Evolutionary conservation across 2,113 vertebrate species (phyloP).

Genomic region (Megaptera novaeangliae): DNA sequence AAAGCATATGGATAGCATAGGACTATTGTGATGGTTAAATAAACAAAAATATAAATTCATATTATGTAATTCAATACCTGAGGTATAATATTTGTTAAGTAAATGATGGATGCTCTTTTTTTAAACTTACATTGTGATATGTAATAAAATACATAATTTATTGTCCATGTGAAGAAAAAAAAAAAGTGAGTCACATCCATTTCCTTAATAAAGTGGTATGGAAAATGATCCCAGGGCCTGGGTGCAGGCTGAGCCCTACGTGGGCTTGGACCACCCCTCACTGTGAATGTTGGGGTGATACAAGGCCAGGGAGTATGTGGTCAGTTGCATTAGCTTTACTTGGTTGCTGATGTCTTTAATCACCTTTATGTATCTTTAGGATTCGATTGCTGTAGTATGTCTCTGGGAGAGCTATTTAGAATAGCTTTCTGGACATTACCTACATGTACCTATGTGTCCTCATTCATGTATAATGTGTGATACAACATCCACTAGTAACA

Average conservation of each 20-base stretch:
- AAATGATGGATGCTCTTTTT: not conserved
- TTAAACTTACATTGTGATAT: not conserved
- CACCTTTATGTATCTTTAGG: not conserved
- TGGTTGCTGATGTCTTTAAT: not conserved
- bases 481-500: no score
- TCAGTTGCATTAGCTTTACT: not conserved
- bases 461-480: not conserved
- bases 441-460: not conserved
- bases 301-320: accelerated
- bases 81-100: not conserved
- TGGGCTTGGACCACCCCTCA: not conserved
- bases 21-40: not conserved
- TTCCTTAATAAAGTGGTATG: not conserved
- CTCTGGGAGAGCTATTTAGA: not conserved
- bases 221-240: accelerated
- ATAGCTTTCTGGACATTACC: not conserved
- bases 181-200: not conserved
- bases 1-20: not conserved
- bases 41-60: not conserved
- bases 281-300: no score
- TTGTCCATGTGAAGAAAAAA: not conserved
- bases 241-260: no score
- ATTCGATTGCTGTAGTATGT: not conserved
- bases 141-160: not conserved
- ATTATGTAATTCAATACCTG: not conserved